phyloP scores from a whole-genome alignment of 2,888 invertebrate genomes.

The Drosophila nr. fundita region DNA sequence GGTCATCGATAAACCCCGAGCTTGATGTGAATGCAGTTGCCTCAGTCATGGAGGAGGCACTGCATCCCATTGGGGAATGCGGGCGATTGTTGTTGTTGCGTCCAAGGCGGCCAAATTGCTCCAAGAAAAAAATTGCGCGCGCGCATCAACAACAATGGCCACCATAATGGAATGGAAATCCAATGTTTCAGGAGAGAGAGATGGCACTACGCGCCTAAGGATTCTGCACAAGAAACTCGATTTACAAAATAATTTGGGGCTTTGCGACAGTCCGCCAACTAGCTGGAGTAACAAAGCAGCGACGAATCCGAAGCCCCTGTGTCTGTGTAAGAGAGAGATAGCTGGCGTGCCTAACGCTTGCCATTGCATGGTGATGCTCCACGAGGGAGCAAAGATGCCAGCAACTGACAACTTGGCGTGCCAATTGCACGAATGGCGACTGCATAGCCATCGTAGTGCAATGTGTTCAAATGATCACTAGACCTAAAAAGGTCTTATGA shows the following conservation, averaged over 20 bases:
- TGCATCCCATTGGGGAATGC: slow-evolving; percentile 34
- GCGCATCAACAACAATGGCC: slow-evolving; percentile 26
- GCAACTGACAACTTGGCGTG: slow-evolving; percentile 56
- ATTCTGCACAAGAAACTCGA: slow-evolving; percentile 57
- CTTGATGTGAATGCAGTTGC: slow-evolving; percentile 15
- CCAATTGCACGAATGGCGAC: slow-evolving; percentile 82
- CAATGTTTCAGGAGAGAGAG: slow-evolving; percentile 20
- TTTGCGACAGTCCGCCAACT: slow-evolving; percentile 47
- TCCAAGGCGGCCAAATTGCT: slow-evolving; percentile 39
- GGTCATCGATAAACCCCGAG: slow-evolving; percentile 65
- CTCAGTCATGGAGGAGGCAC: neutral
- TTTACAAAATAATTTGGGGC: slow-evolving; percentile 33
- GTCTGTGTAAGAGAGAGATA: slow-evolving; percentile 3
- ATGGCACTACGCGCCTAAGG: slow-evolving; percentile 54
- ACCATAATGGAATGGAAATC: slow-evolving; percentile 18
- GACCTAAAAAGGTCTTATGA: slow-evolving; percentile 21
- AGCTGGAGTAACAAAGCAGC: slow-evolving; percentile 50
- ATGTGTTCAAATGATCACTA: slow-evolving; percentile 19
- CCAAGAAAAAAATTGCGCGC: slow-evolving; percentile 40
- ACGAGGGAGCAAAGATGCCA: slow-evolving; percentile 4
- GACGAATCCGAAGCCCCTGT: slow-evolving; percentile 56
- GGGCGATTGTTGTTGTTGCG: slow-evolving; percentile 26
- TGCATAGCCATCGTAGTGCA: slow-evolving; percentile 79
- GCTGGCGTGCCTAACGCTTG: slow-evolving; percentile 65
- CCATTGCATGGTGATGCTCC: slow-evolving; percentile 8